Percentiles rank a stretch among this genome's conserved stretches.
Conservation (phyloP, 2,113 vertebrate species). For the Echinops telfairi region DNA sequence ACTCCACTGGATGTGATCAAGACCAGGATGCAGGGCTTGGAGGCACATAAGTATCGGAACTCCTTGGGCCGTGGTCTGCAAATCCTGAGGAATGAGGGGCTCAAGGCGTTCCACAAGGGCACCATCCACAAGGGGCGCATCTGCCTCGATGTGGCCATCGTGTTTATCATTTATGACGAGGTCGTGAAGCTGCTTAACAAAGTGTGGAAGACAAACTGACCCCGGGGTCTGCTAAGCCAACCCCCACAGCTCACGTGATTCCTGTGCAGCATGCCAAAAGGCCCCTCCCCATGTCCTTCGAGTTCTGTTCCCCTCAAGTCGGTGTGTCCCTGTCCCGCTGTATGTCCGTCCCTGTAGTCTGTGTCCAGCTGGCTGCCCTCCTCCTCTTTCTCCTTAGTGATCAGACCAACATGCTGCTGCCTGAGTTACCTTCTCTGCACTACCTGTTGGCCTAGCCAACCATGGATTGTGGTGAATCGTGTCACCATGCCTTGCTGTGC, state of each 20-base stretch:
- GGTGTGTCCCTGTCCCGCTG: background rate
- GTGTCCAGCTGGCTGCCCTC: background rate
- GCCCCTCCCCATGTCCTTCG: background rate
- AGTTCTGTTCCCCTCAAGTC: background rate
- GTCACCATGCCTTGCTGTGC: too few species aligned
- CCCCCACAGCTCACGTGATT: background rate
- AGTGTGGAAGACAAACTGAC: slow-evolving; percentile 89
- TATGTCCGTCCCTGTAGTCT: slow-evolving; percentile 19
- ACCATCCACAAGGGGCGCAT: slow-evolving; percentile 94
- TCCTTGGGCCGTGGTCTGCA: slow-evolving; percentile 94
- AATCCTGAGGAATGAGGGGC: slow-evolving; percentile 95
- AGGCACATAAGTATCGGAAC: slow-evolving; percentile 96
- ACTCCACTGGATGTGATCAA: slow-evolving; percentile 97
- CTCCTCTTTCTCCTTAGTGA: too few species aligned
- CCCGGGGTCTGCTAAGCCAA: background rate
- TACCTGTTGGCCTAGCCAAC: too few species aligned
- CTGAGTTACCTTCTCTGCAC: too few species aligned
- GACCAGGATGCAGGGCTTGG: slow-evolving; percentile 97
- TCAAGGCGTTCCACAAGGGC: slow-evolving; percentile 96
- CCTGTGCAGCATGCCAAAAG: slow-evolving; percentile 78
- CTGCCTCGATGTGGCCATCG: slow-evolving; percentile 96
- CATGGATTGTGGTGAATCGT: too few species aligned
- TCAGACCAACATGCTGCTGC: too few species aligned
- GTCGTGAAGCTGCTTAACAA: slow-evolving; percentile 95
- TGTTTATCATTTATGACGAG: slow-evolving; percentile 98